Conservation (phyloP, 2,797 vertebrate genomes). For the Mus caroli region DNA sequence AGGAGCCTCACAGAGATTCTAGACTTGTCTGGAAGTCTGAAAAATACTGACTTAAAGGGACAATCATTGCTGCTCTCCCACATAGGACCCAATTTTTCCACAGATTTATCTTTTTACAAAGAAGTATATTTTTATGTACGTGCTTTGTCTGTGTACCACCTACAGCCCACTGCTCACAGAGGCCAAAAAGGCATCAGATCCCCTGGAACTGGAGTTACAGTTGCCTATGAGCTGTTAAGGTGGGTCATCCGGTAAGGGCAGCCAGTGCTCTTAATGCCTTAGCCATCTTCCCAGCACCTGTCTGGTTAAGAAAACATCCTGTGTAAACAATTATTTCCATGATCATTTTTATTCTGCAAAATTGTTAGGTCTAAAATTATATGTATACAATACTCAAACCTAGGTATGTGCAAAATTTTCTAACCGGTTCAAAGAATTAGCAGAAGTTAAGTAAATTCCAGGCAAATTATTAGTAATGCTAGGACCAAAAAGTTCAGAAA, state of each 20-base stretch:
- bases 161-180: neutral
- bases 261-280: too few species aligned
- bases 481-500: constrained; percentile 16
- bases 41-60: neutral
- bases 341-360: neutral
- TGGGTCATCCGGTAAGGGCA: neutral
- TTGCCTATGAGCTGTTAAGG: too few species aligned
- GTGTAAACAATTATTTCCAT: neutral
- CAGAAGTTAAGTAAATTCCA: neutral
- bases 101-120: neutral
- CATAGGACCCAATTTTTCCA: neutral
- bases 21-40: neutral
- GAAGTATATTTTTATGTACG: neutral
- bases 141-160: neutral
- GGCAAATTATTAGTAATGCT: neutral
- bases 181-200: neutral
- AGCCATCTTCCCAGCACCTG: neutral
- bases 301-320: neutral
- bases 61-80: neutral
- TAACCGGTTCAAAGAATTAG: constrained; percentile 50
- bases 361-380: neutral
- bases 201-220: too few species aligned
- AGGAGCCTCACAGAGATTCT: neutral
- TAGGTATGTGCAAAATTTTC: neutral
- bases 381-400: constrained; percentile 37